phyloP scores from a whole-genome alignment of 2,888 invertebrate species.

The Lepidocyrtoides sp. region DNA sequence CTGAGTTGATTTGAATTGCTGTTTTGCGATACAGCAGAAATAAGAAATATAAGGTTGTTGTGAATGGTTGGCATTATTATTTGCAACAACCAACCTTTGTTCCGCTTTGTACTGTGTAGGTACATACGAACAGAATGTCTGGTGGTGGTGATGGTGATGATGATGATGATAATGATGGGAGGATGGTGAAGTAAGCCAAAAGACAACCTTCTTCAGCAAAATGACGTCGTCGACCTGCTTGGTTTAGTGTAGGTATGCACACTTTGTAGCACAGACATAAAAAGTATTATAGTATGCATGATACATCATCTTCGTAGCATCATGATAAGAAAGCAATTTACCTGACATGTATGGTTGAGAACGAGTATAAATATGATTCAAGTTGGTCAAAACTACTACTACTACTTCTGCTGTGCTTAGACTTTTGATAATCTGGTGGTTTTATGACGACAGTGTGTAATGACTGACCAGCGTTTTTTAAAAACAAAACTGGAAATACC shows the following conservation, averaged over 20 bases:
- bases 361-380: conserved; percentile 16
- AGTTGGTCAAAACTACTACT: background rate
- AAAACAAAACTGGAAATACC: background rate
- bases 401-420: background rate
- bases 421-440: background rate
- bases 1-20: background rate
- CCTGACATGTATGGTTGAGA: background rate
- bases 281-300: too few species aligned
- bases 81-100: background rate
- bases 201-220: too few species aligned
- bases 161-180: background rate
- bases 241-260: too few species aligned
- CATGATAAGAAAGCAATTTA: too few species aligned
- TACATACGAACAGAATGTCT: too few species aligned
- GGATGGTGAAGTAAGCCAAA: background rate
- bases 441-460: background rate
- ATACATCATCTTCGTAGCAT: too few species aligned
- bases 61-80: too few species aligned
- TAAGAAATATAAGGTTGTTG: too few species aligned
- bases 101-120: background rate
- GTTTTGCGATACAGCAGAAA: background rate
- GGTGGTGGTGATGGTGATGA: background rate
- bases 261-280: too few species aligned
- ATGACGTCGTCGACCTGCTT: too few species aligned
- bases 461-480: background rate